Percentiles rank a stretch among this genome's conserved stretches.
Evolutionary conservation across 2,113 vertebrate species (phyloP).

Genomic region (Ptychochromis oligacanthus): DNA sequence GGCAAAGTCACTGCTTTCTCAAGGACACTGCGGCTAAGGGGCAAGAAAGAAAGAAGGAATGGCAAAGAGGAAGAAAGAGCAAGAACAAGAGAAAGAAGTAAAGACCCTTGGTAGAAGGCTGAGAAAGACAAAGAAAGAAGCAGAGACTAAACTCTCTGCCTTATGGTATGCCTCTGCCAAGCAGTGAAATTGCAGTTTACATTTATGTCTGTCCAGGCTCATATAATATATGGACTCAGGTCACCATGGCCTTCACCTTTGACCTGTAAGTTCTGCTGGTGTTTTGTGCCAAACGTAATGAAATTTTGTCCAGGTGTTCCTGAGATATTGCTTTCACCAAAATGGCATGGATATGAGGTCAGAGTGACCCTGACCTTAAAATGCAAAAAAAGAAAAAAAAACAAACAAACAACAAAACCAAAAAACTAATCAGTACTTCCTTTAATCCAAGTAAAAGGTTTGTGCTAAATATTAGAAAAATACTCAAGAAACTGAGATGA

Average conservation of each 20-base stretch:
- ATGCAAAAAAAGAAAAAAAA: not conserved
- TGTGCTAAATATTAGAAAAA: not conserved
- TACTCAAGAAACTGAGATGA: too few species aligned
- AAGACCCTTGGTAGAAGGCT: not conserved
- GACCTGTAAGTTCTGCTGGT: not conserved
- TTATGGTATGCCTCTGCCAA: conserved; percentile 2
- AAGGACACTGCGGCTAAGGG: conserved; percentile 80
- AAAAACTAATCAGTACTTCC: not conserved
- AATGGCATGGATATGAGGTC: not conserved
- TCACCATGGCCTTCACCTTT: not conserved
- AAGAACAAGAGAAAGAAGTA: not conserved
- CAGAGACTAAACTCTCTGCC: not conserved
- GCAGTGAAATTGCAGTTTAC: not conserved
- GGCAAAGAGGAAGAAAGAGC: conserved; percentile 35
- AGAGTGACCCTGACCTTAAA: not conserved
- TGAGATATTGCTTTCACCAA: conserved; percentile 9
- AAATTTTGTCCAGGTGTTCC: not conserved
- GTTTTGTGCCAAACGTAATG: not conserved
- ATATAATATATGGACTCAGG: not conserved
- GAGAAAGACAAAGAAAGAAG: not conserved
- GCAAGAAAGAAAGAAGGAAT: conserved; percentile 44
- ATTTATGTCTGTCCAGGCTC: not conserved
- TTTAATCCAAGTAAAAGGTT: not conserved
- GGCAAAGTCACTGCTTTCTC: conserved; percentile 77
- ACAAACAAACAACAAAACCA: not conserved